Base-by-base conservation (phyloP, 2,797 vertebrate species). In the Sciaenops ocellatus region DNA sequence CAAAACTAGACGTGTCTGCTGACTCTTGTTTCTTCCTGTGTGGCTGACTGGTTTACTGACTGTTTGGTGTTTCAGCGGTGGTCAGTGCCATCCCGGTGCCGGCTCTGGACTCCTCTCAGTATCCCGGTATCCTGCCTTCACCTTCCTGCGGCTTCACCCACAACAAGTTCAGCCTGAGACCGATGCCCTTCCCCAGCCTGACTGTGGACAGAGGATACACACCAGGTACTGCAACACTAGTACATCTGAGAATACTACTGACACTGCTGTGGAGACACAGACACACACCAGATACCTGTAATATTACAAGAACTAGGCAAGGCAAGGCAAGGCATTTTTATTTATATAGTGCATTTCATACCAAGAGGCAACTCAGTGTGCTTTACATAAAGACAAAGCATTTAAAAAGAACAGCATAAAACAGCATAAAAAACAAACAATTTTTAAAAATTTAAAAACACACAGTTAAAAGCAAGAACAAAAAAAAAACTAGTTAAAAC, bases 71-170 rank as follows among this genome's bases (percentile, higher is more conserved):
- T 76, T 13, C 84, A 97, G 98, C 97, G 68, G 96, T 98, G 44
- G 98, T 99, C 84, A 98, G 97, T 30, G 97, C 98, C 70, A 98
- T 99, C 62, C 97, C 98, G 0, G 97, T 98, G 64, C 97, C 98
- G 10, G 96, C 97, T 0, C 90, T 98, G 73, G 98, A 99, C 88
- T 97, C 97, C 30, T 95, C 96, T 55, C 98, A 98, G 95, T 99
- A 97, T 71, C 96, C 98, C 0, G 97, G 97, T 20, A 97, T 98
- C 82, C 95, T 99, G 57, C 97, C 97, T 0, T 98, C 97, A 0
- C 97, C 97, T 0, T 97, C 97, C 4, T 99, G 98, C 3, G 96
- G 96, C 38, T 98, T 97, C 88, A 95, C 95, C 0, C 97, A 98
- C 83, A 95, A 94, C 0, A 97, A 98, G 87, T 98, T 98, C 94